Conservation (phyloP, 1,140 invertebrate species). For the Procambarus clarkii region DNA sequence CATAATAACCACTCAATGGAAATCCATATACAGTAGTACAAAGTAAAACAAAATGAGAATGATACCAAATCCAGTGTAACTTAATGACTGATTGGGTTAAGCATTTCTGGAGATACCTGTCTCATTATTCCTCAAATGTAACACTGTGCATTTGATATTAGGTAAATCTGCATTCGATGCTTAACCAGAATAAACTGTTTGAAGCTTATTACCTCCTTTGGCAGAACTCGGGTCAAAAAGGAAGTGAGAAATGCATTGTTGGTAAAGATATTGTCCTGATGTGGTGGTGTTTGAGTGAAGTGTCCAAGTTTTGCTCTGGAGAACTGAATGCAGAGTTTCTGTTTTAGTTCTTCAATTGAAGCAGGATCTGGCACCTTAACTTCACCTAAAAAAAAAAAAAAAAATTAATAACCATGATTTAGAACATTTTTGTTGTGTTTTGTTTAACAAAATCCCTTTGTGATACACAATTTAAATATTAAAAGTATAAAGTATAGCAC, state of each 20-base stretch:
- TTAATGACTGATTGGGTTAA: no score
- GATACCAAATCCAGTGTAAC: no score
- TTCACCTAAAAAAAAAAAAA: conserved; percentile 3
- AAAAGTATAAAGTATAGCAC: no score
- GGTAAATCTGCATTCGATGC: no score
- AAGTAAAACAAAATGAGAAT: no score
- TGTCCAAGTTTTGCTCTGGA: conserved; percentile 41
- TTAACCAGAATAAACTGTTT: background rate
- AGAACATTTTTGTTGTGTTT: background rate
- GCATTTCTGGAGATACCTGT: no score
- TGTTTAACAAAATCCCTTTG: no score
- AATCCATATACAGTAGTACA: no score
- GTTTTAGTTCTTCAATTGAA: conserved; percentile 15
- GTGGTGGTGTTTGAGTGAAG: conserved; percentile 57
- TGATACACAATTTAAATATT: no score
- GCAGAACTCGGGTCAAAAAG: conserved; percentile 40
- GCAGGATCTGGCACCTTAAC: background rate
- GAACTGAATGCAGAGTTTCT: conserved; percentile 49
- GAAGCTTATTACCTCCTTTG: conserved; percentile 18
- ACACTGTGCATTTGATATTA: no score
- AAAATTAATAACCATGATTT: background rate
- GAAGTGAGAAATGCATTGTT: conserved; percentile 59
- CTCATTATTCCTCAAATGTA: no score
- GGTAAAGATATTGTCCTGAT: conserved; percentile 53
- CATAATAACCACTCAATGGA: no score